Evolutionary conservation across 2,113 vertebrate genomes (phyloP).

Genomic region (Prionailurus bengalensis): DNA sequence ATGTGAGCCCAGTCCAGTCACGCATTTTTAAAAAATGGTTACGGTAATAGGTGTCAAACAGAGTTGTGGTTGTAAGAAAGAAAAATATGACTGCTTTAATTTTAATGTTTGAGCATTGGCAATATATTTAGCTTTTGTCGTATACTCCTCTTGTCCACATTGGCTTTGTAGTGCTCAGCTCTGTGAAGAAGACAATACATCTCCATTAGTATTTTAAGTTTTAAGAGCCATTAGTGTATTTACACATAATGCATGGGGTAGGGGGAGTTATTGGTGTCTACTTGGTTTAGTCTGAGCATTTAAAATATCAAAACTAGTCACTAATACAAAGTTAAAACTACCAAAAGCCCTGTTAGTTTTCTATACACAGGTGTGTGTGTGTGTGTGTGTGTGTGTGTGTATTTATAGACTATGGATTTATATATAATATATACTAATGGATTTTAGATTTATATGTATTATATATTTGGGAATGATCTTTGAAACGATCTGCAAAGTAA

Average conservation of each 20-base stretch:
- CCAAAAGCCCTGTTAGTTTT: not conserved
- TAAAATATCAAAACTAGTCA: not conserved
- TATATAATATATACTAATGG: not conserved
- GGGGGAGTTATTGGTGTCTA: not conserved
- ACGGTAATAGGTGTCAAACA: not conserved
- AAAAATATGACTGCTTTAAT: conserved; percentile 4
- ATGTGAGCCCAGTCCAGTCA: conserved; percentile 28
- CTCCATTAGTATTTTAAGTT: not conserved
- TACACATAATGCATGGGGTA: not conserved
- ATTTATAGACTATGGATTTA: not conserved
- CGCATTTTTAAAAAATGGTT: conserved; percentile 39
- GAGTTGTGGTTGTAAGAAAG: conserved; percentile 14
- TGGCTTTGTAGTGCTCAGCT: not conserved
- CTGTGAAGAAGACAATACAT: not conserved
- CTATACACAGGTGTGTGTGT: not conserved
- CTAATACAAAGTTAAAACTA: not conserved
- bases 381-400: no score
- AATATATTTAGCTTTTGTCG: not conserved
- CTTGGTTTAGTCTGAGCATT: not conserved
- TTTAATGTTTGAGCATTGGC: not conserved
- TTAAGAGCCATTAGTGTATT: not conserved
- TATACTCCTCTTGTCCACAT: not conserved
- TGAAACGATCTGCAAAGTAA: not conserved
- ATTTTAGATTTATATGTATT: not conserved
- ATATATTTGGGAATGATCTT: not conserved